Evolutionary conservation across 1,140 invertebrate species (phyloP), one percentile per base, ranked within the genome.

Genomic region (Heterodera carotae): DNA sequence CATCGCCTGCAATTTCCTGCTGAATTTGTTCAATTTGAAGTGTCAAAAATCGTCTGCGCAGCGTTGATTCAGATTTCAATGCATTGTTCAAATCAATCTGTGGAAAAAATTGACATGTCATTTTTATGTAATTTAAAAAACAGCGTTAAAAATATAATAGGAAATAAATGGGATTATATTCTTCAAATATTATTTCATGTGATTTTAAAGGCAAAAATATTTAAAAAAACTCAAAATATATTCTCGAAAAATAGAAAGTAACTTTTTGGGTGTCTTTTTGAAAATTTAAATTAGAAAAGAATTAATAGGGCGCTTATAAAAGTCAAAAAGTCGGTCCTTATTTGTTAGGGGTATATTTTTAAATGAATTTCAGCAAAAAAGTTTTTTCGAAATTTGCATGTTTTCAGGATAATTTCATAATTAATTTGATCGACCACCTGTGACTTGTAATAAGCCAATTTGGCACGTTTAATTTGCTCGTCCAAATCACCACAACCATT

Each of bases 1-100:
- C 48, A 5, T 56, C 48, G 12, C 48, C 18, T 22, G 15, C 48
- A 56, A 56, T 56, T 22, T 56, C 48, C 22, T 56, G 48, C 48
- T 56, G 48, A 56, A 56, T 56, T 56, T 56, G 48, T 56, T 56
- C 48, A 56, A 56, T 56, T 56, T 56, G 48, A 12, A 56, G 22
- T 56, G 48, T 56, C 48, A 56, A 4, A 12, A 56, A 56, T 22
- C 48, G 48, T 56, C 22, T 56, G 48, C 48, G 48, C 18, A 56
- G 2, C 4, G 22, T 22, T 56, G 48, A 56, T 56, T 56, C 48
- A 15, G 48, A 56, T 22, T 56, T 56, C 22, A 56, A 56, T 56
- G 48, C 15, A 56, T 56, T 22, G 12, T 56, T 56, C 22, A 56
- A 56, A 56, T 56, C 48, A 56, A 56, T 56, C 48, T 56, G 48